These are phyloP conservation scores for Pluvialis apricaria DNA, from an alignment of 2,113 vertebrate genomes.

Conservation along the genomic window DNA sequence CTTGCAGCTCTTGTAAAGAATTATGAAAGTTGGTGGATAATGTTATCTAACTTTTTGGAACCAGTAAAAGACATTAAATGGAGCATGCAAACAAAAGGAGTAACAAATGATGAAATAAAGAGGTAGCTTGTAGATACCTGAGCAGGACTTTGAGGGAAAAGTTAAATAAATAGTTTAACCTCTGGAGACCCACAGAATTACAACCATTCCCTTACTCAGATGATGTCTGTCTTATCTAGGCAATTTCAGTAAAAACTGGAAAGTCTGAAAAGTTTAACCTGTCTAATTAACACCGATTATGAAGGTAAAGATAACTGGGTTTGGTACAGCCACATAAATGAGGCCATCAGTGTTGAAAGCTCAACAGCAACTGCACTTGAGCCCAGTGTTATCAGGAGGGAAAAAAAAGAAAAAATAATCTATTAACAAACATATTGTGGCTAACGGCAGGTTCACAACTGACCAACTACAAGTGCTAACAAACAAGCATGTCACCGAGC, in stretches of 20 bases:
- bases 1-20: background rate
- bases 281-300: background rate
- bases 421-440: background rate
- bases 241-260: background rate
- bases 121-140: background rate
- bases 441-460: background rate
- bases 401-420: background rate
- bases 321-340: background rate
- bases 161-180: background rate
- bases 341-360: background rate
- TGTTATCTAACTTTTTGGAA: background rate
- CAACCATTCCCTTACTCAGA: background rate
- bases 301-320: background rate
- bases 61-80: background rate
- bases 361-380: background rate
- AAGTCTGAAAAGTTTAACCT: background rate
- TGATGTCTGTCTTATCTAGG: background rate
- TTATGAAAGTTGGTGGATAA: background rate
- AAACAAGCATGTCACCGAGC: no score
- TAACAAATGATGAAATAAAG: background rate
- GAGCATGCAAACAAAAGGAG: background rate
- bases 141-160: background rate
- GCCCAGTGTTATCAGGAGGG: background rate
- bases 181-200: background rate
- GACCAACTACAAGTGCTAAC: background rate